phyloP scores from a whole-genome alignment of 2,888 invertebrate species.

The Tipula unca region DNA sequence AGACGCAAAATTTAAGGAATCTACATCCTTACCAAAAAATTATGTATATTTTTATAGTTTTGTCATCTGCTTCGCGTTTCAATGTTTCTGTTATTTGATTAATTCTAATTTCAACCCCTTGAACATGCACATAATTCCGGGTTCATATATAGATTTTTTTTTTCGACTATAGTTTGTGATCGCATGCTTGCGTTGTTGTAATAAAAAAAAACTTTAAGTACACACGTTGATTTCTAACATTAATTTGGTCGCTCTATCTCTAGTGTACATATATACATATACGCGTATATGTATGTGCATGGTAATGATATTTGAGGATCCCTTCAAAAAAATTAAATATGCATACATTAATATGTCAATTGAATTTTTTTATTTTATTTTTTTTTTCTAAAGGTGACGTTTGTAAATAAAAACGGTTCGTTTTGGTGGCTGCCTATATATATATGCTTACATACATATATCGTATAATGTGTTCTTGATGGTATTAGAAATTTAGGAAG shows the following conservation, averaged over 20 bases:
- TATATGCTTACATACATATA: too few relatives aligned
- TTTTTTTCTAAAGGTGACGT: not conserved
- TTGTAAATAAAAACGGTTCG: not conserved
- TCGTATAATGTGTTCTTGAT: not conserved
- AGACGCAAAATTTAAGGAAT: not conserved
- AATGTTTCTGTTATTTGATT: not conserved
- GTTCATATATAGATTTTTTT: not conserved
- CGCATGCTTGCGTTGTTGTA: not conserved
- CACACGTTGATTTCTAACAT: not conserved
- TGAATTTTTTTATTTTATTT: not conserved
- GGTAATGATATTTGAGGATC: not conserved
- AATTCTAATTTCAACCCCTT: constrained; percentile 8
- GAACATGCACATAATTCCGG: not conserved
- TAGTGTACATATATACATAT: too few relatives aligned
- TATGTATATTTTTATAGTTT: not conserved
- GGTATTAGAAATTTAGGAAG: not conserved
- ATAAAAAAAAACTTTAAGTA: not conserved
- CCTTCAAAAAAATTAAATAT: not conserved
- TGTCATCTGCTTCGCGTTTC: constrained; percentile 1
- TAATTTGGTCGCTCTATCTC: not conserved
- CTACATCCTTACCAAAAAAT: not conserved
- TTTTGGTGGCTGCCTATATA: too few relatives aligned
- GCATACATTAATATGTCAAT: constrained; percentile 8
- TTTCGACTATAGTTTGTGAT: not conserved
- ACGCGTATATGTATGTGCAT: not conserved